Conservation (phyloP, 2,797 vertebrate genomes). For the Lutjanus campechanus region DNA sequence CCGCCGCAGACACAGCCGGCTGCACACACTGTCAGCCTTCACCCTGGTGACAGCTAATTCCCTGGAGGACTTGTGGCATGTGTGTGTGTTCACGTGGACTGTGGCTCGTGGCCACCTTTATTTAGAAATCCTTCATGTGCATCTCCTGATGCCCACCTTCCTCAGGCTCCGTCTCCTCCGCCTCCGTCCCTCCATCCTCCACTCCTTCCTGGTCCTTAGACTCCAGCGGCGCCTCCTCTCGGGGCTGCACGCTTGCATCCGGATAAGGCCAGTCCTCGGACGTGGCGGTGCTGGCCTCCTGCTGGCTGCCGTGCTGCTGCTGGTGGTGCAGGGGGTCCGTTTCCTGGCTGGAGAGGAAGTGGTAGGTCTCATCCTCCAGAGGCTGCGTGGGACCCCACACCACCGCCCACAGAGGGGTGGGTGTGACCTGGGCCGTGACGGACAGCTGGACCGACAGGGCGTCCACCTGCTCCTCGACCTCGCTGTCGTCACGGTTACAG, state of each 20-base stretch:
- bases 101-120: constrained; percentile 60
- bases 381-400: constrained; percentile 88
- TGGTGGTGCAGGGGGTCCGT: constrained; percentile 70
- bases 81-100: constrained; percentile 57
- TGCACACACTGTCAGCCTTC: constrained; percentile 71
- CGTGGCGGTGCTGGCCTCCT: constrained; percentile 65
- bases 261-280: constrained; percentile 76
- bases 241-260: constrained; percentile 70
- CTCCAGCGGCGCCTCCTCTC: constrained; percentile 69
- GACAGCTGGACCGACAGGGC: constrained; percentile 80
- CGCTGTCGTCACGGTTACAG: constrained; percentile 77
- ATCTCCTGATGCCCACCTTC: constrained; percentile 83
- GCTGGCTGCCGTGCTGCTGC: constrained; percentile 60
- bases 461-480: constrained; percentile 79
- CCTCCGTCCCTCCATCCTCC: constrained; percentile 70
- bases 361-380: constrained; percentile 87
- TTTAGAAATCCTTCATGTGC: constrained; percentile 75
- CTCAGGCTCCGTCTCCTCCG: constrained; percentile 80
- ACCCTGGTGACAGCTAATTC: constrained; percentile 77
- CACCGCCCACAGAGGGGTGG: constrained; percentile 88
- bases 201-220: constrained; percentile 68
- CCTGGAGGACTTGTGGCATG: constrained; percentile 63
- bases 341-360: constrained; percentile 85
- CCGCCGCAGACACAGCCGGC: constrained; percentile 59
- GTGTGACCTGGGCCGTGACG: constrained; percentile 85